Evolutionary conservation across 2,797 vertebrate genomes (phyloP).

Genomic region (Chaetophractus vellerosus): DNA sequence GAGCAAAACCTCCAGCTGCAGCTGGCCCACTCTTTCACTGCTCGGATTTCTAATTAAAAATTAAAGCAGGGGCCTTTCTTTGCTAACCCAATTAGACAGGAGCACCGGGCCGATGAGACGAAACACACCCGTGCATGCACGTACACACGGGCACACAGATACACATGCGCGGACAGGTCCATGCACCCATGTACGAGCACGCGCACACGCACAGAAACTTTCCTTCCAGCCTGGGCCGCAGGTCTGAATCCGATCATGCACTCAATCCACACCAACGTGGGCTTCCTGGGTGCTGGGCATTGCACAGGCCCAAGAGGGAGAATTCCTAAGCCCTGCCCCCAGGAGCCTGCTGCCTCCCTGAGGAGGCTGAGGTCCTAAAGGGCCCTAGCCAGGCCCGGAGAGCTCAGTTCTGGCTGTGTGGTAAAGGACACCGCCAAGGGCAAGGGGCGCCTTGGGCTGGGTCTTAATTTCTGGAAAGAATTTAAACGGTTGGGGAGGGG

Average conservation of each 20-base stretch:
- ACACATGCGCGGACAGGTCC: no score
- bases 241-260: background rate
- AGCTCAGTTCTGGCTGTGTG: background rate
- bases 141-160: fast-evolving
- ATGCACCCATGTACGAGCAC: background rate
- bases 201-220: background rate
- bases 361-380: background rate
- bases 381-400: no score
- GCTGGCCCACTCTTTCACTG: slow-evolving; percentile 84
- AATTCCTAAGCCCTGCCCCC: background rate
- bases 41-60: slow-evolving; percentile 89
- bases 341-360: background rate
- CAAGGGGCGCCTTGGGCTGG: background rate
- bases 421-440: background rate
- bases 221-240: background rate
- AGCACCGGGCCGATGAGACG: slow-evolving; percentile 65
- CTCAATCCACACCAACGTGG: fast-evolving
- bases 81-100: slow-evolving; percentile 86
- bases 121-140: background rate
- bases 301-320: background rate
- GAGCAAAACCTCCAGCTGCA: slow-evolving; percentile 87
- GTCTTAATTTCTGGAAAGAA: background rate
- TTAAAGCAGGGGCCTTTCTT: slow-evolving; percentile 87
- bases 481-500: background rate
- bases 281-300: background rate